A percentile compares a stretch with the other conserved stretches of the same genome.
Conservation (phyloP, 2,797 vertebrate species). For the Acipenser ruthenus region DNA sequence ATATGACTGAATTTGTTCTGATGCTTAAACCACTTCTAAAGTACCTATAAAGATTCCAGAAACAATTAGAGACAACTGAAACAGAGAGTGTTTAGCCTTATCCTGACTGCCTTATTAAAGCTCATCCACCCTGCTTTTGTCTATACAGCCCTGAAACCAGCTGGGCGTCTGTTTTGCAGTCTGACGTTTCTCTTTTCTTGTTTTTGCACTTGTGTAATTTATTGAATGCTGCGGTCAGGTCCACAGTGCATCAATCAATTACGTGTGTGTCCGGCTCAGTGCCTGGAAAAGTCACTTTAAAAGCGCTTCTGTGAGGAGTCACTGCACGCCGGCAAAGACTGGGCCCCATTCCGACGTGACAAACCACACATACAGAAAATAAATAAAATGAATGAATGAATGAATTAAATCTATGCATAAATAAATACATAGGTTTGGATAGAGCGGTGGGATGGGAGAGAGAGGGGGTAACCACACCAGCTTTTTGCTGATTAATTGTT, state of each 20-base stretch:
- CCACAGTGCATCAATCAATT: constrained; percentile 38
- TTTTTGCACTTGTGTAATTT: constrained; percentile 5
- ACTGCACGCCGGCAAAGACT: neutral
- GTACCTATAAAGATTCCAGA: no score
- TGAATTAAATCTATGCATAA: neutral
- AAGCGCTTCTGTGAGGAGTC: neutral
- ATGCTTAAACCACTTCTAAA: no score
- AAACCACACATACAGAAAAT: no score
- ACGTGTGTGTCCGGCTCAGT: constrained; percentile 23
- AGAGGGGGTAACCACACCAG: constrained; percentile 57
- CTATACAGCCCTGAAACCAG: neutral
- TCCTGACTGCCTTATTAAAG: no score
- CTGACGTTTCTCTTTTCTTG: neutral
- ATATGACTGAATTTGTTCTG: no score
- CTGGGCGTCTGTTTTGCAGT: neutral
- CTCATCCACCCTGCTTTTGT: no score
- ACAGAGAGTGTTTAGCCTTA: no score
- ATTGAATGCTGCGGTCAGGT: constrained; percentile 24
- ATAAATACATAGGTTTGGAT: neutral
- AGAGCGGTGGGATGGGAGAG: neutral
- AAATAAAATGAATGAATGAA: neutral
- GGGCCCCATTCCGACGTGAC: neutral
- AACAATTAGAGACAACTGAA: no score
- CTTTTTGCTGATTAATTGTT: constrained; percentile 83
- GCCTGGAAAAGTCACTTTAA: constrained; percentile 4